phyloP scores from a whole-genome alignment of 2,888 invertebrate species.

The Drosophila tanythrix region DNA sequence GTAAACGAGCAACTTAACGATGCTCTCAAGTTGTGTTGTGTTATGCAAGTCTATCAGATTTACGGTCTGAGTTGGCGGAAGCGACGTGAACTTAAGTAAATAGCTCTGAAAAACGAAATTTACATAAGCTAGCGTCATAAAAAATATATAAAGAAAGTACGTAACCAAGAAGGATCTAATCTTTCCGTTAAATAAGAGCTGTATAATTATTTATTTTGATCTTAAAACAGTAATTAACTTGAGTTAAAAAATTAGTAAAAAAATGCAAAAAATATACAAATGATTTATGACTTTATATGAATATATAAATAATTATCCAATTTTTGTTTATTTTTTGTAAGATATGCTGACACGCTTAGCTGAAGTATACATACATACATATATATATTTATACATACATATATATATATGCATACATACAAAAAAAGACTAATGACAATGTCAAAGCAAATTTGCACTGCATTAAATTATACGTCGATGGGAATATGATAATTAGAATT shows the following conservation, averaged over 20 bases:
- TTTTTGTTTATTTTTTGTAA: background rate
- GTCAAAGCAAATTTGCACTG: constrained; percentile 7
- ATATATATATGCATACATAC: background rate
- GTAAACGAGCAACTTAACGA: constrained; percentile 27
- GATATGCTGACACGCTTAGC: background rate
- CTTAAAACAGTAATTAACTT: background rate
- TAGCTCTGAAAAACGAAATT: constrained; percentile 20
- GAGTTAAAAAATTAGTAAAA: background rate
- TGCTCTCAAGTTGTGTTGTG: constrained; percentile 44
- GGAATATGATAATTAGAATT: background rate
- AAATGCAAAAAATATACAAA: background rate
- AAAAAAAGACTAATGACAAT: background rate
- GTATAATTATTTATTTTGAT: background rate
- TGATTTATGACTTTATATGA: background rate
- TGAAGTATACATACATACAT: background rate
- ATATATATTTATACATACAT: background rate
- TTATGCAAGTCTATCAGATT: constrained; percentile 40
- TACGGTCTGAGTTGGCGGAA: constrained; percentile 14
- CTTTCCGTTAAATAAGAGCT: background rate
- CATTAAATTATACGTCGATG: background rate
- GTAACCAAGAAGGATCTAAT: constrained; percentile 5
- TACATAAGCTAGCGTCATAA: constrained; percentile 34
- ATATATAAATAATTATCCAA: background rate
- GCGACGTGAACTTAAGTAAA: background rate
- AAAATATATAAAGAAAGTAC: background rate